These are phyloP conservation scores for Propsilocerus akamusi DNA, from an alignment of 1,140 invertebrate species.

Conservation along the genomic window DNA sequence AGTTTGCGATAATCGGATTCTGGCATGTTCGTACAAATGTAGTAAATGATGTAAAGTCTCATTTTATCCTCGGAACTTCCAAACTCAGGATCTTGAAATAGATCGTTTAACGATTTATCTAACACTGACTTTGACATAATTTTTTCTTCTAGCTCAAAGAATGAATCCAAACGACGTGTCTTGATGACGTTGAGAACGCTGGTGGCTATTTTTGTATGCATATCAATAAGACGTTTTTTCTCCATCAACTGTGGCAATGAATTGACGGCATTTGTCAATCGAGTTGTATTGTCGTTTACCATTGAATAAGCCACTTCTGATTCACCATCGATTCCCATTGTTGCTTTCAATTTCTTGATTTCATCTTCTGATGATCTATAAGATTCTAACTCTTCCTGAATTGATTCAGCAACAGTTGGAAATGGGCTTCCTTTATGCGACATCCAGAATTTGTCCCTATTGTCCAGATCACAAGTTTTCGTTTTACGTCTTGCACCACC, in stretches of 20 bases:
- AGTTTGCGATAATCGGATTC: conserved; percentile 71
- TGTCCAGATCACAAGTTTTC: conserved; percentile 79
- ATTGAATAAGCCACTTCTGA: conserved; percentile 56
- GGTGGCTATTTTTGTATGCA: conserved; percentile 97
- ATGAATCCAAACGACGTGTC: conserved; percentile 77
- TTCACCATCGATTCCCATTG: conserved; percentile 74
- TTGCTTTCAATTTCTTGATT: conserved; percentile 83
- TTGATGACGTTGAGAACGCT: conserved; percentile 84
- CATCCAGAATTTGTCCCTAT: conserved; percentile 79
- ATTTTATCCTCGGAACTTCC: conserved; percentile 87
- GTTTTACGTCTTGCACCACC: conserved; percentile 49
- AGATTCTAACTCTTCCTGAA: conserved; percentile 93
- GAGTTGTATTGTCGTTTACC: conserved; percentile 86
- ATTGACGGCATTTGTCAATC: conserved; percentile 85
- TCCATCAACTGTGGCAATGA: conserved; percentile 91
- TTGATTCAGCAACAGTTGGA: conserved; percentile 91
- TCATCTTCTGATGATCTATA: conserved; percentile 88
- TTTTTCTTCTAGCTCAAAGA: conserved; percentile 96
- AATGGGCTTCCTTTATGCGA: conserved; percentile 92
- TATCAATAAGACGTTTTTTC: conserved; percentile 92
- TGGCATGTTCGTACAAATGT: conserved; percentile 64
- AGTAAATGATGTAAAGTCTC: conserved; percentile 87
- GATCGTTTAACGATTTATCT: conserved; percentile 57
- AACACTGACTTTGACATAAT: conserved; percentile 71
- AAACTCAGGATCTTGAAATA: conserved; percentile 67